These are phyloP conservation scores for Esox lucius DNA, from an alignment of 2,797 vertebrate genomes.

Conservation along the genomic window DNA sequence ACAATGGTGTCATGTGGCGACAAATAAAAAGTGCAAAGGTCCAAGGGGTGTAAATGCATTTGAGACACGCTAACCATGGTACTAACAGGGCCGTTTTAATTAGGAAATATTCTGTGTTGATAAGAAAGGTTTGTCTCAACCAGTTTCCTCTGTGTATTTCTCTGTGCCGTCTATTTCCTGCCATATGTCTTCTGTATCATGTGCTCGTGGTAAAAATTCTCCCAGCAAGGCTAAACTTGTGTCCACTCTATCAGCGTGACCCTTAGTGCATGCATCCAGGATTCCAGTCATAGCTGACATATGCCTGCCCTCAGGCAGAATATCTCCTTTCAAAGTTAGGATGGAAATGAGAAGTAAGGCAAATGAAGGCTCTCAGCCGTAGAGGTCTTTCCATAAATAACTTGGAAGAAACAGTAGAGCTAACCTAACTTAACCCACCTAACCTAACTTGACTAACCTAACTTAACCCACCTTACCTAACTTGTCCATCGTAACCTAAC, in stretches of 20 bases:
- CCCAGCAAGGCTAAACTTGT: conserved; percentile 34
- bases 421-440: background rate
- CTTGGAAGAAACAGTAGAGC: conserved; percentile 13
- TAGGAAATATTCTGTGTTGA: conserved; percentile 15
- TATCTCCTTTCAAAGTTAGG: conserved; percentile 30
- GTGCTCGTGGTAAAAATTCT: conserved; percentile 10
- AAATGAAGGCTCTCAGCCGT: conserved; percentile 16
- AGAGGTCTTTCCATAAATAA: conserved; percentile 25
- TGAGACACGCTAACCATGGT: too few relatives aligned
- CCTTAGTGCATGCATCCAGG: conserved; percentile 13
- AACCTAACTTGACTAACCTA: too few relatives aligned
- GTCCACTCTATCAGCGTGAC: conserved; percentile 25
- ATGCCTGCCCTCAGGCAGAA: conserved; percentile 33
- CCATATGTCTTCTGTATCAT: background rate
- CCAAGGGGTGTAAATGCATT: too few relatives aligned
- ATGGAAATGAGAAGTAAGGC: conserved; percentile 33
- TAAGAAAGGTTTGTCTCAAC: conserved; percentile 23
- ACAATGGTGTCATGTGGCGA: too few relatives aligned
- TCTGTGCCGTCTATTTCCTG: background rate
- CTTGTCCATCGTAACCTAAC: too few relatives aligned
- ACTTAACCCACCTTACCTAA: too few relatives aligned
- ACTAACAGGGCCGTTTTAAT: too few relatives aligned
- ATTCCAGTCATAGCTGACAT: conserved; percentile 35
- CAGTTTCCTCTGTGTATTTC: background rate
- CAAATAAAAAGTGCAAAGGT: too few relatives aligned